Conservation (phyloP, 2,797 vertebrate species). For the Siniperca scherzeri region DNA sequence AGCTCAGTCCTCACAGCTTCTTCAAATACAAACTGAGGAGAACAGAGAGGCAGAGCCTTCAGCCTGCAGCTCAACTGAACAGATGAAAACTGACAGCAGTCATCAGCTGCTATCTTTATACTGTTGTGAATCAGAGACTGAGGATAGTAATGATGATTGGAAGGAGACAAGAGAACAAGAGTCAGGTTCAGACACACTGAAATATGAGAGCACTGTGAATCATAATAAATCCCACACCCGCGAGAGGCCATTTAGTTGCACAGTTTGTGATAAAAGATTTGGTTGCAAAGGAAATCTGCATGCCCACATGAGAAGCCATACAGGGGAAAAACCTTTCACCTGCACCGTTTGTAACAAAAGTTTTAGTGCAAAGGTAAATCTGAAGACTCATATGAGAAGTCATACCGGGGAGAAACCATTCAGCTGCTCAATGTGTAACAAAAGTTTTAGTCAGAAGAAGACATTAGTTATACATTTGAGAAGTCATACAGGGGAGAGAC, state of each 20-base stretch:
- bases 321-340: neutral
- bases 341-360: constrained; percentile 18
- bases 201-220: neutral
- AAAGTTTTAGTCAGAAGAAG: constrained; percentile 26
- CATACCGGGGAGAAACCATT: constrained; percentile 11
- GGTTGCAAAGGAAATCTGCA: constrained; percentile 34
- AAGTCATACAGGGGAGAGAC: constrained; percentile 30
- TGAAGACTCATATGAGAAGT: constrained; percentile 23
- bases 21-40: neutral
- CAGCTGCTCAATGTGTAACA: constrained; percentile 19
- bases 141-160: constrained; percentile 11
- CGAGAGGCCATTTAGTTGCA: constrained; percentile 21
- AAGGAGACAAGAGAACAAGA: neutral
- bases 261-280: constrained; percentile 23
- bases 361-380: constrained; percentile 36
- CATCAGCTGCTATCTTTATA: constrained; percentile 3
- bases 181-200: constrained; percentile 3
- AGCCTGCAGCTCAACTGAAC: constrained; percentile 3
- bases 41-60: neutral
- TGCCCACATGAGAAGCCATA: neutral
- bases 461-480: constrained; percentile 27
- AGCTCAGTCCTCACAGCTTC: neutral
- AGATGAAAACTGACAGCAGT: constrained; percentile 10
- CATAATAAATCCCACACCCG: neutral
- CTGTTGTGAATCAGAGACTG: constrained; percentile 11